Percentiles rank a stretch among this genome's conserved stretches.
Conservation (phyloP, 2,888 invertebrate genomes). For the Brenthis ino region DNA sequence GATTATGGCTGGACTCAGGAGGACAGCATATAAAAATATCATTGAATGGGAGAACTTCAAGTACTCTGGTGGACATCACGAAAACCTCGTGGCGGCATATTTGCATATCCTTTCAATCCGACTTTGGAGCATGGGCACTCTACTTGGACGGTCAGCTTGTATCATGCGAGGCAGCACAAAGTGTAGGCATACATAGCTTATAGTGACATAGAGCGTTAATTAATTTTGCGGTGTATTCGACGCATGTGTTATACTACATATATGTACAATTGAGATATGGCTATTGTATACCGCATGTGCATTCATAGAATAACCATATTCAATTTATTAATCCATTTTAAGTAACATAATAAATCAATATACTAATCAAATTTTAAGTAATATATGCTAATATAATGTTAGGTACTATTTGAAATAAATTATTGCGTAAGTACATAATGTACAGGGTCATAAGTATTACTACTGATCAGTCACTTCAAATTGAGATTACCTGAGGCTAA, state of each 20-base stretch:
- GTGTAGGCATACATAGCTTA: slow-evolving; percentile 51
- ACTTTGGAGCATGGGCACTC: slow-evolving; percentile 83
- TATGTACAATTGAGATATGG: too few relatives aligned
- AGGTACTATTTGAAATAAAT: not conserved
- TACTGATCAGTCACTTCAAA: slow-evolving; percentile 47
- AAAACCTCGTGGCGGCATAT: slow-evolving; percentile 84
- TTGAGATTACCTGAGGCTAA: slow-evolving; percentile 50
- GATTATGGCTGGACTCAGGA: slow-evolving; percentile 83
- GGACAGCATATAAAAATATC: slow-evolving; percentile 81
- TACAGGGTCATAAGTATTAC: slow-evolving; percentile 25
- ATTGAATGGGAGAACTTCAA: slow-evolving; percentile 74
- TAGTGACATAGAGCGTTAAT: not conserved
- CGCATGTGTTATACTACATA: too few relatives aligned
- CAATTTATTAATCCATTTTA: too few relatives aligned
- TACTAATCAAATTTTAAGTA: too few relatives aligned
- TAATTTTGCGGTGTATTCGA: not conserved
- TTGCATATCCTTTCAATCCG: slow-evolving; percentile 85
- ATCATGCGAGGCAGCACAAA: slow-evolving; percentile 61
- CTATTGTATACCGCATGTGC: too few relatives aligned
- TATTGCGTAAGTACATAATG: not conserved
- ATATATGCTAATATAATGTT: too few relatives aligned
- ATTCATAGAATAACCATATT: too few relatives aligned
- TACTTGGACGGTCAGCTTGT: slow-evolving; percentile 83
- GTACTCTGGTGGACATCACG: slow-evolving; percentile 65
- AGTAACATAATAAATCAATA: too few relatives aligned